Conservation (phyloP, 2,797 vertebrate species). For the Hozukius guyotensis region DNA sequence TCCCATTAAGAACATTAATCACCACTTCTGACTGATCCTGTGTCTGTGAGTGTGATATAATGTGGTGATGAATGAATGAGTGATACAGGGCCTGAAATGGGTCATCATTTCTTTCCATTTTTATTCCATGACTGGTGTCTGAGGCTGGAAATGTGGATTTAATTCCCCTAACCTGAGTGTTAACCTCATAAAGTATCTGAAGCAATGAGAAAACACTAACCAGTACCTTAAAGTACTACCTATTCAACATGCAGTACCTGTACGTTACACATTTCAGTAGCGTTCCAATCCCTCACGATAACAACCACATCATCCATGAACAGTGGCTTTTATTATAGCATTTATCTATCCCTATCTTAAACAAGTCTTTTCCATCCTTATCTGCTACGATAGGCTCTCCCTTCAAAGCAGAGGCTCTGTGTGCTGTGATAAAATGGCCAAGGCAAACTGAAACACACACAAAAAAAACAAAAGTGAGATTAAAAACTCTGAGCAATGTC, state of each 20-base stretch:
- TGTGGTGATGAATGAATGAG: conserved; percentile 36
- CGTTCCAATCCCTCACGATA: background rate
- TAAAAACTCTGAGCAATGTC: conserved; percentile 30
- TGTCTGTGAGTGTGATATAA: conserved; percentile 13
- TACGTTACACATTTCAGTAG: background rate
- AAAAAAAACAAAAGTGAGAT: conserved; percentile 13
- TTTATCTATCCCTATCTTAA: conserved; percentile 3
- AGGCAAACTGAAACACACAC: conserved; percentile 29
- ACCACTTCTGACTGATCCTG: background rate
- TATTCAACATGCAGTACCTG: background rate
- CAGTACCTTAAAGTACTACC: background rate
- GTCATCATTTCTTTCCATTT: conserved; percentile 7
- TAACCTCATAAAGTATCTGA: background rate
- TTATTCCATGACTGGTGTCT: conserved; percentile 21
- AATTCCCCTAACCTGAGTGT: background rate
- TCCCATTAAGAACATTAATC: conserved; percentile 25
- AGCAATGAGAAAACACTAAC: background rate
- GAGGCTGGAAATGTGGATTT: conserved; percentile 9
- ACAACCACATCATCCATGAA: background rate
- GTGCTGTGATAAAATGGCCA: conserved; percentile 15
- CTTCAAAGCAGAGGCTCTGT: conserved; percentile 11
- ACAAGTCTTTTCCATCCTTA: conserved; percentile 15
- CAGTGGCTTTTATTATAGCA: conserved; percentile 24
- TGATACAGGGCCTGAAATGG: conserved; percentile 8
- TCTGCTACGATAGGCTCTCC: background rate